Evolutionary conservation across 1,140 invertebrate genomes (phyloP), one percentile per base, ranked within the genome.

Genomic region (Rhopalosiphum maidis): DNA sequence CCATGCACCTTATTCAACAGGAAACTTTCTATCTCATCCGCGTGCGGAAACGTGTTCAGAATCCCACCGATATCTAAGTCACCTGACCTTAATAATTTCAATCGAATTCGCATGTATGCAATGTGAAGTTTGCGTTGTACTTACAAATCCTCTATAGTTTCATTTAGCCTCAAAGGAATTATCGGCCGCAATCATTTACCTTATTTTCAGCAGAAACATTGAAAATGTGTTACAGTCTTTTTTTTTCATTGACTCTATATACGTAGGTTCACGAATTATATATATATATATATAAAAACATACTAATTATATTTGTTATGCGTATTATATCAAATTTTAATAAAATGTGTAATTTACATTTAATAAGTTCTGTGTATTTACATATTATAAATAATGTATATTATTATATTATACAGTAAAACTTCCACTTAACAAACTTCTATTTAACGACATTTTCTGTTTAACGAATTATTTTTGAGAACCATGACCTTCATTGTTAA

Each of bases 11-110:
- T 83, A 85, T 92, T 92, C 91, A 85, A 93, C 91, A 54, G 82
- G 82, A 93, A 93, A 93, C 91, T 93, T 93, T 92, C 91, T 93
- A 93, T 86, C 91, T 86, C 48, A 41, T 85, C 82, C 82, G 21
- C 35, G 48, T 37, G n/a, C 48, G 35, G 48, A 37, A 86, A 93
- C 91, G 91, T 93, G 91, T 93, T 23, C 91, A 43, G 91, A 93
- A 93, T 93, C 54, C 48, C 9, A 22, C 37, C 77, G 91, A 93
- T 55, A 86, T 93, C 82, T 5, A 93, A 93, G 91, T 86, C 91
- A 30, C 91, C 82, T 30, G 82, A 93, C 91, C 91, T 86, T 86
- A 93, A 86, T 93, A 85, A 93, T 93, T 86, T 85, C 91, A 93
- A 86, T 93, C 91, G 48, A 93, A 86, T 86, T 54, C 46, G 46